Conservation (phyloP, 2,797 vertebrate species). For the Masticophis lateralis region DNA sequence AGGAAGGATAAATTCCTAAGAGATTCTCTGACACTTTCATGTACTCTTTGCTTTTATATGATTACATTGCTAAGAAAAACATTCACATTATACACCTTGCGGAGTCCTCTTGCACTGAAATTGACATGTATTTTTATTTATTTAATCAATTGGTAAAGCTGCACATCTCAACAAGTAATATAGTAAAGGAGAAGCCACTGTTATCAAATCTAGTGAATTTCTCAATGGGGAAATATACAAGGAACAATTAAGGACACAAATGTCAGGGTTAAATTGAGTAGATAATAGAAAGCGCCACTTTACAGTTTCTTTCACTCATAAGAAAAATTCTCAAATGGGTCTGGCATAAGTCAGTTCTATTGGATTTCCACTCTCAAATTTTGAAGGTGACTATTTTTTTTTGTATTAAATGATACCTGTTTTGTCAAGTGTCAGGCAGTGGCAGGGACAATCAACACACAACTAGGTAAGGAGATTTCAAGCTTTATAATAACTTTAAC, state of each 20-base stretch:
- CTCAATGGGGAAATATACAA: neutral
- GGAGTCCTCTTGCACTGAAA: neutral
- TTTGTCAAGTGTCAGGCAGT: neutral
- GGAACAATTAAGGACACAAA: neutral
- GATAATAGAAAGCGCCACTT: neutral
- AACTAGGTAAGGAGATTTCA: neutral
- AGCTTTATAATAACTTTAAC: too few species aligned
- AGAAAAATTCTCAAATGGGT: neutral
- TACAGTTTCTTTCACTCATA: neutral
- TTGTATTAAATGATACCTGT: neutral
- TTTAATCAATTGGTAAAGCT: neutral
- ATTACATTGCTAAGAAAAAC: neutral
- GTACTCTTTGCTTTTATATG: neutral
- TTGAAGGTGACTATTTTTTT: neutral
- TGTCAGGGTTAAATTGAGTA: neutral
- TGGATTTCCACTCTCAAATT: neutral
- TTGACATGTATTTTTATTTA: neutral
- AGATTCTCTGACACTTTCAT: neutral
- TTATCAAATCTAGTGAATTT: constrained; percentile 5
- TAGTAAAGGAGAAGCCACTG: neutral
- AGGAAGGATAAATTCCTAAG: neutral
- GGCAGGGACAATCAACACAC: neutral
- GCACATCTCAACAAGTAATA: neutral
- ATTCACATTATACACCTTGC: neutral
- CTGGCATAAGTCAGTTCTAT: neutral